Conservation (phyloP, 1,140 invertebrate genomes). For the Gonioctena quinquepunctata region DNA sequence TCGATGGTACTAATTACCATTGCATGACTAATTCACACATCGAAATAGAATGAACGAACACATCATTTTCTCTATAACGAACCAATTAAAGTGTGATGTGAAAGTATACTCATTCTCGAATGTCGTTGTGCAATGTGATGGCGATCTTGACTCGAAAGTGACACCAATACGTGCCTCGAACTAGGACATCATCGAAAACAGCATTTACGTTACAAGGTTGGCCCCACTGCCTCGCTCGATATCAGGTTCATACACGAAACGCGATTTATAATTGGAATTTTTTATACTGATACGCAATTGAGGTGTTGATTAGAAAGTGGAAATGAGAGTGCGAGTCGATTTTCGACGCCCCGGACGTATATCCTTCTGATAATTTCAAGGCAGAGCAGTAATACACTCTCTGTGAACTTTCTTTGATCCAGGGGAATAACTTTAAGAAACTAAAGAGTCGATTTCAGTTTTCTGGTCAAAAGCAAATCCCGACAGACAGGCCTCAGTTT, state of each 20-base stretch:
- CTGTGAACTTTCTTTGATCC: too few relatives aligned
- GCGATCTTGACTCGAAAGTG: slow-evolving; percentile 34
- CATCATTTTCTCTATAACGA: background rate
- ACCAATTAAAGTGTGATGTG: background rate
- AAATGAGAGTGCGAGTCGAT: background rate
- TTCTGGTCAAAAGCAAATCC: too few relatives aligned
- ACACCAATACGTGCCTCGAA: slow-evolving; percentile 24
- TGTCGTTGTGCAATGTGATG: background rate
- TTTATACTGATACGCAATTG: background rate
- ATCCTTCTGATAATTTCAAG: background rate
- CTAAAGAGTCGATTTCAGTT: too few relatives aligned
- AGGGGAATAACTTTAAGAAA: too few relatives aligned
- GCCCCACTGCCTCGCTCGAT: background rate
- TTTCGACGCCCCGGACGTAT: background rate
- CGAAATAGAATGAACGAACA: too few relatives aligned
- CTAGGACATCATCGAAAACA: slow-evolving; percentile 21
- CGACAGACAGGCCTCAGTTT: too few relatives aligned
- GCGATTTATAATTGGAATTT: background rate
- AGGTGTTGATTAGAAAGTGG: background rate
- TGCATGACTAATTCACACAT: too few relatives aligned
- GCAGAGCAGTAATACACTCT: too few relatives aligned
- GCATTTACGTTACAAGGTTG: slow-evolving; percentile 5
- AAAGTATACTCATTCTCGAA: slow-evolving; percentile 2
- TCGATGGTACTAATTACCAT: too few relatives aligned
- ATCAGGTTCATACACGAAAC: too few relatives aligned